A percentile compares a stretch with the other conserved stretches of the same genome.
phyloP scores from a whole-genome alignment of 2,113 vertebrate species.

The Toxotes jaculatrix region DNA sequence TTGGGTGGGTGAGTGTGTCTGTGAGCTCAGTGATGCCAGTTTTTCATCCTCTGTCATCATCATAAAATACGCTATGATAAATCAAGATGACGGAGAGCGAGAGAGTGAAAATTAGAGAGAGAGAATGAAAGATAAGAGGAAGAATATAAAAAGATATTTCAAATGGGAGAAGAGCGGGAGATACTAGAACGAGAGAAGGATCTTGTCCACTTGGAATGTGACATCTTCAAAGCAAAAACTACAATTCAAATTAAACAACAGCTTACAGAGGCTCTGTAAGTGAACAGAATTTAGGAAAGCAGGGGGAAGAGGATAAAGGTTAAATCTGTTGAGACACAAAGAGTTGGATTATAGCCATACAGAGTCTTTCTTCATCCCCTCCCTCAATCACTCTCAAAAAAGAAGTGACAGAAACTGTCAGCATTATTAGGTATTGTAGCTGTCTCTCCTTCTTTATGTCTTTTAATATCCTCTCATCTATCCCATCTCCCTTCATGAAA shows the following conservation, averaged over 20 bases:
- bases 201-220: conserved; percentile 1
- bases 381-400: conserved; percentile 33
- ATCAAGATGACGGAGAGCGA: conserved; percentile 21
- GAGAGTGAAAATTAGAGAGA: background rate
- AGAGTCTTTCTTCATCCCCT: conserved; percentile 16
- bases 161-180: background rate
- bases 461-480: conserved; percentile 61
- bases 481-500: conserved; percentile 50
- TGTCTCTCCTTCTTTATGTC: conserved; percentile 45
- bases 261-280: background rate
- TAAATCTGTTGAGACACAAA: conserved; percentile 42
- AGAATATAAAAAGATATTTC: background rate
- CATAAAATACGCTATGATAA: conserved; percentile 35
- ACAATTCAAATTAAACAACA: conserved; percentile 5
- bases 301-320: conserved; percentile 11
- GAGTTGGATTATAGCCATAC: conserved; percentile 45
- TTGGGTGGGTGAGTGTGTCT: conserved; percentile 41
- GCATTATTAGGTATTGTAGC: conserved; percentile 42
- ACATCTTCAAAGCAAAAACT: conserved; percentile 4
- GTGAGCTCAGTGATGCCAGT: conserved; percentile 1
- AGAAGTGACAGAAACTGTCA: conserved; percentile 51
- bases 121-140: conserved; percentile 12
- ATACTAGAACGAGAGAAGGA: background rate
- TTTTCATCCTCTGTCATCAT: conserved; percentile 46
- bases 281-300: background rate